Evolutionary conservation across 2,113 vertebrate genomes (phyloP).

Genomic region (Zosterops pallidus): DNA sequence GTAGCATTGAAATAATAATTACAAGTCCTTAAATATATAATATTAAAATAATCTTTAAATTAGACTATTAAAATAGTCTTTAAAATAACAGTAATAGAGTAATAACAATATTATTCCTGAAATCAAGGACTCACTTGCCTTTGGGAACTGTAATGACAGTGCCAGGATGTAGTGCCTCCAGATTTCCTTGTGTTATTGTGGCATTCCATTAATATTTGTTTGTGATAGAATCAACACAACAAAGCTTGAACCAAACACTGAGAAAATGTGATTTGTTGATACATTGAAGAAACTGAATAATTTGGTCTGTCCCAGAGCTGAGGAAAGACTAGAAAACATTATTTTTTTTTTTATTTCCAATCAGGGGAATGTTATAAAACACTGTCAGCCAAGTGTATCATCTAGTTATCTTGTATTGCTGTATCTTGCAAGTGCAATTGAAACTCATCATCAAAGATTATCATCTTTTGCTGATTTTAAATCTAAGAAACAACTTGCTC

Average conservation of each 20-base stretch:
- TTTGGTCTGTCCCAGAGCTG: neutral
- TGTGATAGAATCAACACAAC: neutral
- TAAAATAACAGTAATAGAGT: neutral
- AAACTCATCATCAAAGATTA: neutral
- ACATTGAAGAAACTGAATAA: neutral
- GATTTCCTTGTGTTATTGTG: neutral
- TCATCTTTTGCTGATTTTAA: neutral
- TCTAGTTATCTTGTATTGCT: neutral
- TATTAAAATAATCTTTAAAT: too few relatives aligned
- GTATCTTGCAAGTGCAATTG: neutral
- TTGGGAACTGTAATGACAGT: neutral
- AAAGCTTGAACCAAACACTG: neutral
- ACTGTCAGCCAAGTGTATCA: neutral
- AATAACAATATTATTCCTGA: neutral
- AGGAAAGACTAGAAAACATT: neutral
- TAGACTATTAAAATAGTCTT: neutral
- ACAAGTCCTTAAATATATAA: neutral
- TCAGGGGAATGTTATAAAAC: neutral
- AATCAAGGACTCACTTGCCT: neutral
- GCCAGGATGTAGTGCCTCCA: neutral
- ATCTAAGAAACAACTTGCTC: neutral
- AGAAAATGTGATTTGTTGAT: neutral
- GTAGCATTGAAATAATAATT: neutral
- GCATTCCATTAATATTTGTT: neutral
- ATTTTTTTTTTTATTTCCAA: neutral